phyloP scores from a whole-genome alignment of 2,888 invertebrate species.

The Crossocerus cetratus region DNA sequence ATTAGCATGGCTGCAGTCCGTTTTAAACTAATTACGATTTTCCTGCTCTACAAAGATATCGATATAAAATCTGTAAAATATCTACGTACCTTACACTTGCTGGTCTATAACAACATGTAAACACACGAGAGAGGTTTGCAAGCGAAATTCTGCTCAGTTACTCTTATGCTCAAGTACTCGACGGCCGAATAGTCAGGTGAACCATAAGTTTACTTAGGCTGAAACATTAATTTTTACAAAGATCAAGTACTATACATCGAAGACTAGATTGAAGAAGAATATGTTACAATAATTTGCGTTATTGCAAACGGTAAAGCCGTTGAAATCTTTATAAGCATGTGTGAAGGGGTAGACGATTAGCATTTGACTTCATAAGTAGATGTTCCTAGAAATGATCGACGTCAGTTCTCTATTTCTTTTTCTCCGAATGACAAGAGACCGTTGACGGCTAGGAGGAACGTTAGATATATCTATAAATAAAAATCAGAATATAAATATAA shows the following conservation, averaged over 20 bases:
- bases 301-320: conserved; percentile 23
- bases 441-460: neutral
- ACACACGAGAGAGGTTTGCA: conserved; percentile 46
- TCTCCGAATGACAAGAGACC: neutral
- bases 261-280: conserved; percentile 22
- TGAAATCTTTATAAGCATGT: conserved; percentile 23
- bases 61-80: too few species aligned
- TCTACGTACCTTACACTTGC: too few species aligned
- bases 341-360: conserved; percentile 22
- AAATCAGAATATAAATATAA: neutral
- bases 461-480: conserved; percentile 6
- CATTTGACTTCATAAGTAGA: conserved; percentile 33
- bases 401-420: neutral
- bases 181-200: conserved; percentile 32
- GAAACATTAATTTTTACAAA: conserved; percentile 22
- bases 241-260: conserved; percentile 42
- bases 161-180: conserved; percentile 61
- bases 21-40: too few species aligned
- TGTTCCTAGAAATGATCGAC: conserved; percentile 31
- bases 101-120: too few species aligned
- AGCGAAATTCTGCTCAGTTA: conserved; percentile 66
- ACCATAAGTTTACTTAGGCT: conserved; percentile 43
- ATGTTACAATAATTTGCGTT: conserved; percentile 26
- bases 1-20: too few species aligned
- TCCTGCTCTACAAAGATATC: too few species aligned